These are phyloP conservation scores for Brachypteracias leptosomus DNA, from an alignment of 2,113 vertebrate genomes.

Conservation along the genomic window DNA sequence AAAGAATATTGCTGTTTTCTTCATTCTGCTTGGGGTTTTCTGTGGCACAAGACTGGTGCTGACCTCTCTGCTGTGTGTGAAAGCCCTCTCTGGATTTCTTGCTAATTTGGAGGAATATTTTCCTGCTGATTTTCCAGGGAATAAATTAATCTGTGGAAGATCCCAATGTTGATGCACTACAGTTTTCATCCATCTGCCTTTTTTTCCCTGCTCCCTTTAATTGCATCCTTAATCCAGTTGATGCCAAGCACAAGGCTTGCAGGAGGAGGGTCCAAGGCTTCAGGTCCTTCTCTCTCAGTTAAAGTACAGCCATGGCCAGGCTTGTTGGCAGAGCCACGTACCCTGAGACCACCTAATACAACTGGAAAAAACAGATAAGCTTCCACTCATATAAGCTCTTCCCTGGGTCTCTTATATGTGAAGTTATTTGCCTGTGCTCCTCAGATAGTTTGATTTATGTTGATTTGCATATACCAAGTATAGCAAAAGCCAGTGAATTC, in stretches of 20 bases:
- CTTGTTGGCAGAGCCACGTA: not conserved
- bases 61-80: fast-evolving
- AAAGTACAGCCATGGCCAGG: not conserved
- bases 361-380: not conserved
- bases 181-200: not conserved
- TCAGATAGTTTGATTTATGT: constrained; percentile 12
- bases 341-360: not conserved
- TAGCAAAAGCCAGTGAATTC: not conserved
- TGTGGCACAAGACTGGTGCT: not conserved
- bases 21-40: not conserved
- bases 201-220: not conserved
- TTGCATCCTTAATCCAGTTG: not conserved
- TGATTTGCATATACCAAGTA: constrained; percentile 5
- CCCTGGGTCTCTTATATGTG: not conserved
- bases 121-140: not conserved
- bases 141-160: not conserved
- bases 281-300: not conserved
- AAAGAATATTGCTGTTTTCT: not conserved
- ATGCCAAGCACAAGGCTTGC: not conserved
- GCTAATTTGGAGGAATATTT: not conserved
- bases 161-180: not conserved
- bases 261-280: not conserved
- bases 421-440: not conserved
- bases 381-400: not conserved
- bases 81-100: not conserved